Evolutionary conservation across 2,888 invertebrate genomes (phyloP).

Genomic region (Osedax fenrisi): DNA sequence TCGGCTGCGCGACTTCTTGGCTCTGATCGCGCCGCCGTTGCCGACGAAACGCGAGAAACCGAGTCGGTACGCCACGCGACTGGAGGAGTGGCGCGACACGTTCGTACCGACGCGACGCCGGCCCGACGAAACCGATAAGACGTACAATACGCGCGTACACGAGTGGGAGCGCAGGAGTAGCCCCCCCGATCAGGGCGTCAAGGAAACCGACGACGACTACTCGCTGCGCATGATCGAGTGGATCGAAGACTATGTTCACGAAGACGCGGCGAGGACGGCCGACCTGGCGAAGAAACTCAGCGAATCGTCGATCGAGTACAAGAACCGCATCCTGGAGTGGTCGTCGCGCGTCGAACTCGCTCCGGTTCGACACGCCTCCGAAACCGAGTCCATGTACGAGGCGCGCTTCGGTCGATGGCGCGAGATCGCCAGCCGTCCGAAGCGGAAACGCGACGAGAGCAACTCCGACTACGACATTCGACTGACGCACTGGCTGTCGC

Average conservation of each 20-base stretch:
- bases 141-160: not conserved
- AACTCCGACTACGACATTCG: not conserved
- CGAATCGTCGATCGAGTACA: not conserved
- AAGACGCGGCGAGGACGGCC: not conserved
- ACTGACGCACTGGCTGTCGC: not conserved
- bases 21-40: not conserved
- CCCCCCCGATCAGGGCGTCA: not conserved
- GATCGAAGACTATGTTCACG: not conserved
- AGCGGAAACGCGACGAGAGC: not conserved
- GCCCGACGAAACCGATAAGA: not conserved
- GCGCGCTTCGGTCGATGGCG: not conserved
- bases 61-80: not conserved
- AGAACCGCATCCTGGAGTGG: not conserved
- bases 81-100: conserved; percentile 3
- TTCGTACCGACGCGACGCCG: not conserved
- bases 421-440: not conserved
- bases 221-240: not conserved
- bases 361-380: not conserved
- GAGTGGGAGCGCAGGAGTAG: not conserved
- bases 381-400: not conserved
- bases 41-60: not conserved
- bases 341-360: not conserved
- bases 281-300: not conserved
- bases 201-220: not conserved
- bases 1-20: not conserved